Evolutionary conservation across 2,113 vertebrate genomes (phyloP).

Genomic region (Sapayoa aenigma): DNA sequence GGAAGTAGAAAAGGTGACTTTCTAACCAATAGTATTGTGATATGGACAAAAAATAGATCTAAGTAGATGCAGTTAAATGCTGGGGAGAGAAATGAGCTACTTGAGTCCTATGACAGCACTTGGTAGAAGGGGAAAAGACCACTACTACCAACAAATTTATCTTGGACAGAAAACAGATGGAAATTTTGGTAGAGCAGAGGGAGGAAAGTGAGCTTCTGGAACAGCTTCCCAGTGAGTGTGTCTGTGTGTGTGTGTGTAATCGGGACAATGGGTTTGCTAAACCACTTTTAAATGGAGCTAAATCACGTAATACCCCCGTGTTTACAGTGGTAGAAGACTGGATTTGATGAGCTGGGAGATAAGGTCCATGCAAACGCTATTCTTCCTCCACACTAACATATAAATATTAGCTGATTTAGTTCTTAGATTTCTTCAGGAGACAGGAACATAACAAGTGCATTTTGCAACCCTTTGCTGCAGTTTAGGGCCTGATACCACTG

Average conservation of each 20-base stretch:
- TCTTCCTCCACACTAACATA: background rate
- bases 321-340: background rate
- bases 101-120: rapidly evolving
- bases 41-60: background rate
- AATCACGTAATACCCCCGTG: background rate
- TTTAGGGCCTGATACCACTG: background rate
- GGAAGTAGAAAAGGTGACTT: background rate
- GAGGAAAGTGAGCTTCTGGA: background rate
- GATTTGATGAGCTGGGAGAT: background rate
- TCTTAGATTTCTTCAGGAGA: background rate
- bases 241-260: background rate
- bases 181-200: background rate
- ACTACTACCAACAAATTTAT: background rate
- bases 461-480: background rate
- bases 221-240: too few species aligned
- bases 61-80: background rate
- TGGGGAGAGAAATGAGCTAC: background rate
- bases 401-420: background rate
- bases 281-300: background rate
- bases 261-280: background rate
- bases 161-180: background rate
- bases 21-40: background rate
- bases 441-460: background rate
- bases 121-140: background rate
- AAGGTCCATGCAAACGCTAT: background rate